Evolutionary conservation across 2,888 invertebrate genomes (phyloP), one percentile per base, ranked within the genome.

Genomic region (Podabrus alpinus): DNA sequence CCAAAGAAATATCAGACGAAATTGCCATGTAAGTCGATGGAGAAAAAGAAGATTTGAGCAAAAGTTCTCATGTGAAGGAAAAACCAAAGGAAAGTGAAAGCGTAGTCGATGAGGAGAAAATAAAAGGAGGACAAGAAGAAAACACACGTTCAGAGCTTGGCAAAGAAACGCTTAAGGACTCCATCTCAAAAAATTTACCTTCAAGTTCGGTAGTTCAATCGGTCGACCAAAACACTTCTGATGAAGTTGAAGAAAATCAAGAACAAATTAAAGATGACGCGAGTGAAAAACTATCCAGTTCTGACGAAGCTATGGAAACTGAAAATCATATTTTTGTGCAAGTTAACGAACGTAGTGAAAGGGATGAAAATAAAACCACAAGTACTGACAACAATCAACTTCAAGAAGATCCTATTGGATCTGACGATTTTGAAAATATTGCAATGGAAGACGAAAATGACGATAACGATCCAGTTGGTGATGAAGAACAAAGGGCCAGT

Each of bases 401-500:
- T 3, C 25, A 68, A 21, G 45, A 60, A 72, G 72, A 82, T 72
- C 82, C 82, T 5, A 82, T 82, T 70, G 81, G 73, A 9, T 75
- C 79, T 13, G 75, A 78, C 62, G 81, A 78, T 60, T 75, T 80
- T 81, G 81, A 81, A 19, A 79, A 81, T 66, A 86, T 61, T 85
- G 85, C 9, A 80, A 80, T 59, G 82, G 89, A 88, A 76, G 84
- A 88, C n/a, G 74, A 71, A 15, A 87, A 86, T 0, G 90, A 90
- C 17, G 89, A 90, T 80, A 90, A 86, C 0, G 83, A 87, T 74
- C 64, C 72, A 15, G 29, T 11, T 15, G 71, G 66, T 3, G 80
- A 80, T 59, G 80, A 81, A 72, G 84, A 90, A 16, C 77, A 77
- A 64, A 92, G 92, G 13, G 92, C 91, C 66, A 92, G 93, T 80